Percentiles rank a stretch among this genome's conserved stretches.
phyloP scores from a whole-genome alignment of 1,140 invertebrate genomes.

The Bemisia tabaci region DNA sequence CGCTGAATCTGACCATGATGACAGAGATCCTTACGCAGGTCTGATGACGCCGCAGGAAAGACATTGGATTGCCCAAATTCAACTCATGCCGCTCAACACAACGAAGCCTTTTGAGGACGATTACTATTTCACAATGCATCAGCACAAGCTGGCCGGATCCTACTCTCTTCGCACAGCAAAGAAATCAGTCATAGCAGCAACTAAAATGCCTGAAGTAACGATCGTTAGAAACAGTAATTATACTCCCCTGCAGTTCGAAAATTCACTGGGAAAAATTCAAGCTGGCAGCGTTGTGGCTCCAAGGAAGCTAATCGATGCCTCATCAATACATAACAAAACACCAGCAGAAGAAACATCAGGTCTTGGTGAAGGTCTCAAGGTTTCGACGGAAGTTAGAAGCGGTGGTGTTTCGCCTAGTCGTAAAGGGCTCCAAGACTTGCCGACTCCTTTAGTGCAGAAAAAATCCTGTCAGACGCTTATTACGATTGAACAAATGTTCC shows the following conservation, averaged over 20 bases:
- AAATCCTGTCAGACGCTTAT: background rate
- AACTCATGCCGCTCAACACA: conserved; percentile 72
- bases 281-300: background rate
- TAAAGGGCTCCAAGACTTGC: background rate
- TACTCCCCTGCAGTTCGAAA: background rate
- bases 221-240: background rate
- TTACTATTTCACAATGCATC: conserved; percentile 44
- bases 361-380: background rate
- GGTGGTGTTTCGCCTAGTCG: background rate
- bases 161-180: background rate
- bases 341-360: background rate
- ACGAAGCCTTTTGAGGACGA: conserved; percentile 74
- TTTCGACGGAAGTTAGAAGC: background rate
- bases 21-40: conserved; percentile 67
- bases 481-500: background rate
- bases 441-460: background rate
- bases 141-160: background rate
- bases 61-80: conserved; percentile 86
- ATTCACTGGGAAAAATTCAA: background rate
- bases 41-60: conserved; percentile 84
- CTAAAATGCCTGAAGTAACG: background rate
- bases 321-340: background rate
- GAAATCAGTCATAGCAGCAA: background rate
- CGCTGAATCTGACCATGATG: conserved; percentile 20
- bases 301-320: background rate